phyloP scores from a whole-genome alignment of 2,113 vertebrate species.

The Zosterops borbonicus region DNA sequence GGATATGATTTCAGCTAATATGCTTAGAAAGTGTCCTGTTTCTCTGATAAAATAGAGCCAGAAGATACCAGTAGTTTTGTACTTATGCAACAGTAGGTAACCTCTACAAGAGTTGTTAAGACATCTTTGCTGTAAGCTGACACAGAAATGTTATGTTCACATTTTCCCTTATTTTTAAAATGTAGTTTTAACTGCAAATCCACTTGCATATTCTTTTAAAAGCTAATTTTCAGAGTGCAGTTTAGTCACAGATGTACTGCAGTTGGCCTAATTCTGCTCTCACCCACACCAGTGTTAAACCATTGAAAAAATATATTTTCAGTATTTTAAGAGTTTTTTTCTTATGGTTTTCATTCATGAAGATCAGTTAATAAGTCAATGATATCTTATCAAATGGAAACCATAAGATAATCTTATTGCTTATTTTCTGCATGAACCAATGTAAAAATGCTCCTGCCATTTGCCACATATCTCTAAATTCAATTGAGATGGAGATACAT shows the following conservation, averaged over 20 bases:
- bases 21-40: not conserved
- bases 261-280: not conserved
- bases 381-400: not conserved
- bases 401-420: not conserved
- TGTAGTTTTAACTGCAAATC: not conserved
- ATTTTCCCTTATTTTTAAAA: not conserved
- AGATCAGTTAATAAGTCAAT: not conserved
- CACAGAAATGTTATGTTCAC: not conserved
- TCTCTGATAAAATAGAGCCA: not conserved
- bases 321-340: not conserved
- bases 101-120: not conserved
- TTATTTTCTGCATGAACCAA: not conserved
- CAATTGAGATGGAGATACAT: not conserved
- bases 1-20: not conserved
- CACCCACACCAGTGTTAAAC: fast-evolving
- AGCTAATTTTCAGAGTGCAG: not conserved
- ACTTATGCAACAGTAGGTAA: not conserved
- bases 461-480: not conserved
- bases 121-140: not conserved
- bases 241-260: not conserved
- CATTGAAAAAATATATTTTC: not conserved
- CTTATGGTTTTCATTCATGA: not conserved
- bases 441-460: not conserved
- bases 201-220: not conserved
- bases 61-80: not conserved